These are phyloP conservation scores for Euphonia xanthogaster DNA, from an alignment of 2,797 vertebrate species.

Conservation along the genomic window DNA sequence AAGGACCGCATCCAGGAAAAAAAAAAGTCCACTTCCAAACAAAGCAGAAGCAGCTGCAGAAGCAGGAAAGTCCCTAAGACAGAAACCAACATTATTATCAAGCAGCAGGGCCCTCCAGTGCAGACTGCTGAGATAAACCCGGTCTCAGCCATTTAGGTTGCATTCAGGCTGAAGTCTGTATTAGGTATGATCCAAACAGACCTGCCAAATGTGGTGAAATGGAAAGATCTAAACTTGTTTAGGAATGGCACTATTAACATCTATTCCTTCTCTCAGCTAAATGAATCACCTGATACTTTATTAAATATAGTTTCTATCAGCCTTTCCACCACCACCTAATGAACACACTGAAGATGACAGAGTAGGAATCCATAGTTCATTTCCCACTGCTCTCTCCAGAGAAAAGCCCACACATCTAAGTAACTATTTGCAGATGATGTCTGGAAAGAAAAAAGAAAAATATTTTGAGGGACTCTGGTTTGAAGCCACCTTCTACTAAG, in stretches of 20 bases:
- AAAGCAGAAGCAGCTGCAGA: neutral
- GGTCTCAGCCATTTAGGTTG: neutral
- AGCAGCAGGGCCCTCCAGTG: neutral
- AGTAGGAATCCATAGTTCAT: neutral
- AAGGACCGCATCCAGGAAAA: neutral
- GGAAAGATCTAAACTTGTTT: neutral
- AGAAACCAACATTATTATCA: neutral
- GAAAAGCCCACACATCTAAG: neutral
- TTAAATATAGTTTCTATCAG: neutral
- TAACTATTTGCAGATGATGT: slow-evolving; percentile 1
- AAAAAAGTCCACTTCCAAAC: neutral
- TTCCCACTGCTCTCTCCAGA: neutral
- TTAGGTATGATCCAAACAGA: neutral
- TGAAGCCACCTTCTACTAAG: neutral
- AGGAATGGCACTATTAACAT: neutral
- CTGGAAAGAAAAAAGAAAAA: slow-evolving; percentile 2
- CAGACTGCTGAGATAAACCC: neutral
- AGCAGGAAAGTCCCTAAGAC: neutral
- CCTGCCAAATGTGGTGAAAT: neutral
- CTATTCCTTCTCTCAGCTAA: neutral
- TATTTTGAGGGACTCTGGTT: neutral
- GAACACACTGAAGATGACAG: neutral
- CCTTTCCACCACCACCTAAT: neutral
- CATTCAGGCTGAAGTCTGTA: neutral
- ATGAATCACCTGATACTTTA: neutral